Conservation (phyloP, 2,113 vertebrate genomes). For the Eulemur rufifrons region DNA sequence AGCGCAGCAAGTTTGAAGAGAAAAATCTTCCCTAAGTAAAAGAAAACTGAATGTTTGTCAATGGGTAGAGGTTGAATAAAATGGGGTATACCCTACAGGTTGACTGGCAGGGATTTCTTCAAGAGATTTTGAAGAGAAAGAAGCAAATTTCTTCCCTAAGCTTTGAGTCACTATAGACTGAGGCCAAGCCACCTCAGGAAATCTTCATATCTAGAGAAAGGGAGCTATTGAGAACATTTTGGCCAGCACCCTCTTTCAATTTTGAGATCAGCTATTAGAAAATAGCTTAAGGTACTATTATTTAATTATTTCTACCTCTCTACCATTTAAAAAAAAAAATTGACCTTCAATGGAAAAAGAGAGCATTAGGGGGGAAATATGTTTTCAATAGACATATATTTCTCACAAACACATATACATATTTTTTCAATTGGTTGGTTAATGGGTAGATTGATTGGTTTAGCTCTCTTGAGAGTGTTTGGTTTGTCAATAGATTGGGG, state of each 20-base stretch:
- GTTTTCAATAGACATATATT: not conserved
- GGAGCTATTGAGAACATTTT: not conserved
- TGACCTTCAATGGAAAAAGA: not conserved
- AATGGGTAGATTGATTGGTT: not conserved
- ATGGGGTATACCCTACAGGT: not conserved
- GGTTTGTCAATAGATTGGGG: not conserved
- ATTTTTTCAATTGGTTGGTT: not conserved
- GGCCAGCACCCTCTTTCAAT: not conserved
- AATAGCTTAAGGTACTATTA: not conserved
- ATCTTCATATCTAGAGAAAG: not conserved
- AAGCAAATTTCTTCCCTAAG: not conserved
- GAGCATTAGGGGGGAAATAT: not conserved
- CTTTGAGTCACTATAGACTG: not conserved
- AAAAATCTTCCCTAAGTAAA: not conserved
- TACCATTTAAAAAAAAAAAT: not conserved
- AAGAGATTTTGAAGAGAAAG: not conserved
- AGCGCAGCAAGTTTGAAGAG: not conserved
- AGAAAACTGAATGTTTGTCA: not conserved
- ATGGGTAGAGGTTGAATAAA: not conserved
- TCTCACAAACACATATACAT: not conserved
- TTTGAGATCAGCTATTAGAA: slow-evolving; percentile 3
- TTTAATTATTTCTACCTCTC: not conserved
- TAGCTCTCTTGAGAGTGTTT: not conserved
- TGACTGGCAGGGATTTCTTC: not conserved
- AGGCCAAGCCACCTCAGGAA: not conserved